Evolutionary conservation across 1,140 invertebrate genomes (phyloP).

Genomic region (Sinella curviseta): DNA sequence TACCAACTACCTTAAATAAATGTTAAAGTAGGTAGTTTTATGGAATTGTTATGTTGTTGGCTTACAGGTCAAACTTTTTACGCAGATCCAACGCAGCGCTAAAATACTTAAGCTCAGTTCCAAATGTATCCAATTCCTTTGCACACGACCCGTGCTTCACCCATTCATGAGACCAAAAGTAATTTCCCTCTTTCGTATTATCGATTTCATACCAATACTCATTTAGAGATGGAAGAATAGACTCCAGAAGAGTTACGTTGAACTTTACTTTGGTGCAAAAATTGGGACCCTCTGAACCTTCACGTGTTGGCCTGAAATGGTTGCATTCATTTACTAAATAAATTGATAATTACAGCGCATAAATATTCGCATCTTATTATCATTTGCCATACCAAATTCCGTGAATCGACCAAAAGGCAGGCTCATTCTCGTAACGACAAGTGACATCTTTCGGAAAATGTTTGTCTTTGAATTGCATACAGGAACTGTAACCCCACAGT

Average conservation of each 20-base stretch:
- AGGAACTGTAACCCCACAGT: constrained; percentile 41
- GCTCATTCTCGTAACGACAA: constrained; percentile 43
- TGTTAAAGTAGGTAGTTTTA: neutral
- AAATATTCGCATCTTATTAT: too few relatives aligned
- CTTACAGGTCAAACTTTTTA: constrained; percentile 47
- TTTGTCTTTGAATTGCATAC: constrained; percentile 44
- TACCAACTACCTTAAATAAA: neutral
- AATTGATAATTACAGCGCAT: neutral
- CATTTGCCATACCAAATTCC: constrained; percentile 43
- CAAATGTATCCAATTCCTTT: constrained; percentile 33
- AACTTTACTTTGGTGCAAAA: constrained; percentile 48
- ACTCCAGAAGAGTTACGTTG: constrained; percentile 27
- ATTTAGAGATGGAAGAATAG: constrained; percentile 40
- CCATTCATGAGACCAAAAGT: constrained; percentile 49
- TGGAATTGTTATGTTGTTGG: neutral
- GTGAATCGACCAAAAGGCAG: constrained; percentile 48
- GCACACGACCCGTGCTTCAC: constrained; percentile 45
- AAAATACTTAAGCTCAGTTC: constrained; percentile 44
- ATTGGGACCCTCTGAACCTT: constrained; percentile 41
- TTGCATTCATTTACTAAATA: too few relatives aligned
- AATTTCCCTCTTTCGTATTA: constrained; percentile 30
- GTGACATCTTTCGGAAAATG: neutral
- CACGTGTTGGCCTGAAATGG: constrained; percentile 41
- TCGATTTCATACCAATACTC: constrained; percentile 47
- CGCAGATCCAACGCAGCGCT: constrained; percentile 37